These are phyloP conservation scores for Hemaris fuciformis DNA, from an alignment of 2,888 invertebrate genomes.

Conservation along the genomic window DNA sequence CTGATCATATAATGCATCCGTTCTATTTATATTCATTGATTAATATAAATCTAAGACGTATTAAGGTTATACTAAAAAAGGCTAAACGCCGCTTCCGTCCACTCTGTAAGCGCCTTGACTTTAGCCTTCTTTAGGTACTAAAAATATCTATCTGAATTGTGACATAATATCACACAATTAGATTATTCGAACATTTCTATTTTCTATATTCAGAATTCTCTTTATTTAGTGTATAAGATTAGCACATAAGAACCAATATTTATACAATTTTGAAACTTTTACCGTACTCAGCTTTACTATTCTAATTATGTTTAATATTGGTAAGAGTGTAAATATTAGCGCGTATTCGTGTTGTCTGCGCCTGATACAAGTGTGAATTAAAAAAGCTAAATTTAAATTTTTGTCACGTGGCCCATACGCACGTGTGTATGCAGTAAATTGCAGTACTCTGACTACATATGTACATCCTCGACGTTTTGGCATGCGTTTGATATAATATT, in stretches of 20 bases:
- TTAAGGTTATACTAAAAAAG: background rate
- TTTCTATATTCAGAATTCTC: background rate
- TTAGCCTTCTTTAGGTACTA: constrained; percentile 2
- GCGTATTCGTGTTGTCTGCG: background rate
- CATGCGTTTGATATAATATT: background rate
- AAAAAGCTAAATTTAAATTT: background rate
- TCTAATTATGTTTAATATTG: constrained; percentile 3
- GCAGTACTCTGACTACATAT: constrained; percentile 3
- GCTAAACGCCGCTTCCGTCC: constrained; percentile 10
- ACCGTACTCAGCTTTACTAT: constrained; percentile 8
- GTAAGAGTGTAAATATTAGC: background rate
- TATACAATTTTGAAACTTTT: constrained; percentile 6
- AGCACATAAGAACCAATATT: background rate
- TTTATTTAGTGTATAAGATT: background rate
- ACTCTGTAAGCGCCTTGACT: constrained; percentile 6
- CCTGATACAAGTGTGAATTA: background rate
- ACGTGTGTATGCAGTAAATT: background rate
- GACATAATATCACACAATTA: constrained; percentile 1
- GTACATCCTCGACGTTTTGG: background rate
- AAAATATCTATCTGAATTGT: background rate
- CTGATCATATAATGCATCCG: background rate
- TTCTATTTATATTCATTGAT: constrained; percentile 3
- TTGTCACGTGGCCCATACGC: background rate
- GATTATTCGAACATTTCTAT: constrained; percentile 1
- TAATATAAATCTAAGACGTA: constrained; percentile 1